Evolutionary conservation across 2,113 vertebrate species (phyloP).

Genomic region (Chaenocephalus aceratus): DNA sequence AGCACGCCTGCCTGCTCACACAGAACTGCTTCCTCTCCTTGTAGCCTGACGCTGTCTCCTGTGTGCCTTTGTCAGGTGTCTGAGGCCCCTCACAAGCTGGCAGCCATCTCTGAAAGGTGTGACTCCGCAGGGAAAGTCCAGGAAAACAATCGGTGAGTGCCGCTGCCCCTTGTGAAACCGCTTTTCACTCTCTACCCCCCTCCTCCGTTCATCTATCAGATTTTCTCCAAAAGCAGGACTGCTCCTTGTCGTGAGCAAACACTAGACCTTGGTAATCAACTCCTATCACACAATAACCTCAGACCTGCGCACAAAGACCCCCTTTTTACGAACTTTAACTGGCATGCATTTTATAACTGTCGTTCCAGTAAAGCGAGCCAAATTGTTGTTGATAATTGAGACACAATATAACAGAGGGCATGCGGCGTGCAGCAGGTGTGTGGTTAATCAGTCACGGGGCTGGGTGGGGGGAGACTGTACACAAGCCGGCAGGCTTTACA

Average conservation of each 20-base stretch:
- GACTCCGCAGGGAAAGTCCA: slow-evolving; percentile 88
- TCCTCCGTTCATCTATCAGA: slow-evolving; percentile 57
- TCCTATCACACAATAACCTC: slow-evolving; percentile 54
- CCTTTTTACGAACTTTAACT: slow-evolving; percentile 65
- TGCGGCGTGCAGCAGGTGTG: slow-evolving; percentile 81
- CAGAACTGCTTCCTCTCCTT: slow-evolving; percentile 51
- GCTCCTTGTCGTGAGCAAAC: slow-evolving; percentile 55
- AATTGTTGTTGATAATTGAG: slow-evolving; percentile 79
- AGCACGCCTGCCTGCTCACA: slow-evolving; percentile 19
- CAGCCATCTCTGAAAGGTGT: slow-evolving; percentile 86
- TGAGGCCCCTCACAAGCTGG: slow-evolving; percentile 89
- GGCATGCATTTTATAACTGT: slow-evolving; percentile 78
- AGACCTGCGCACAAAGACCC: slow-evolving; percentile 66
- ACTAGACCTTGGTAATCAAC: slow-evolving; percentile 42
- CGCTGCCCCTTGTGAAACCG: slow-evolving; percentile 25
- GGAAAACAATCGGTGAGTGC: slow-evolving; percentile 87
- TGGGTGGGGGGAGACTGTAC: slow-evolving; percentile 48
- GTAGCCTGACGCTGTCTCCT: slow-evolving; percentile 46
- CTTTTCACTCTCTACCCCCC: slow-evolving; percentile 48
- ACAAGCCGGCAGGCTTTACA: slow-evolving; percentile 42
- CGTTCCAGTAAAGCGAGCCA: slow-evolving; percentile 68
- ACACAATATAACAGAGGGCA: slow-evolving; percentile 76
- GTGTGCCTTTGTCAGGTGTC: slow-evolving; percentile 87
- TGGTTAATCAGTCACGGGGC: slow-evolving; percentile 79
- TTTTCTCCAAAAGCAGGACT: slow-evolving; percentile 34